phyloP scores from a whole-genome alignment of 2,797 vertebrate genomes.

The Champsocephalus gunnari region DNA sequence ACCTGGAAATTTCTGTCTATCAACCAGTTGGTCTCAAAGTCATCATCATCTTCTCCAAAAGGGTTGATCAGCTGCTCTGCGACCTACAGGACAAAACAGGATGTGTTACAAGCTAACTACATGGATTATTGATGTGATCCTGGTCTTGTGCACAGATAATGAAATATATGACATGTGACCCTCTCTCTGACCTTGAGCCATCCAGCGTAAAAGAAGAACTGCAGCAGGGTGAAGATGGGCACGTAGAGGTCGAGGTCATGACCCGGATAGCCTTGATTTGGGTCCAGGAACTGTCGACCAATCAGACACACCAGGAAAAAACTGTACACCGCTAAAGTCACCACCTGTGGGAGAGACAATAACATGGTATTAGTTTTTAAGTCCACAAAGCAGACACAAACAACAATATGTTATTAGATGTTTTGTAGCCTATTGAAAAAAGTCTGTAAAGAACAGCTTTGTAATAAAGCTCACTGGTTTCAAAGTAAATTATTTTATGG shows the following conservation, averaged over 20 bases:
- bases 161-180: background rate
- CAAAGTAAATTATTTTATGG: background rate
- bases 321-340: constrained; percentile 94
- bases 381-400: background rate
- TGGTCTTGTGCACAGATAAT: background rate
- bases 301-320: constrained; percentile 95
- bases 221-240: constrained; percentile 93
- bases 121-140: background rate
- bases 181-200: constrained; percentile 91
- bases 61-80: constrained; percentile 95
- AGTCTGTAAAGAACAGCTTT: background rate
- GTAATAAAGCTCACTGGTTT: background rate
- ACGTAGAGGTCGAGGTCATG: constrained; percentile 93
- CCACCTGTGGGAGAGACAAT: constrained; percentile 83
- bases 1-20: constrained; percentile 96
- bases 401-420: background rate
- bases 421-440: background rate
- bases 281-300: constrained; percentile 94
- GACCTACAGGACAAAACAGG: constrained; percentile 80
- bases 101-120: background rate
- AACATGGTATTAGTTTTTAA: background rate
- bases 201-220: constrained; percentile 96
- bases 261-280: constrained; percentile 88
- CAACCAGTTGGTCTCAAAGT: constrained; percentile 94
- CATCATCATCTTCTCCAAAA: constrained; percentile 95